Conservation (phyloP, 2,888 invertebrate species). For the Brenthis ino region DNA sequence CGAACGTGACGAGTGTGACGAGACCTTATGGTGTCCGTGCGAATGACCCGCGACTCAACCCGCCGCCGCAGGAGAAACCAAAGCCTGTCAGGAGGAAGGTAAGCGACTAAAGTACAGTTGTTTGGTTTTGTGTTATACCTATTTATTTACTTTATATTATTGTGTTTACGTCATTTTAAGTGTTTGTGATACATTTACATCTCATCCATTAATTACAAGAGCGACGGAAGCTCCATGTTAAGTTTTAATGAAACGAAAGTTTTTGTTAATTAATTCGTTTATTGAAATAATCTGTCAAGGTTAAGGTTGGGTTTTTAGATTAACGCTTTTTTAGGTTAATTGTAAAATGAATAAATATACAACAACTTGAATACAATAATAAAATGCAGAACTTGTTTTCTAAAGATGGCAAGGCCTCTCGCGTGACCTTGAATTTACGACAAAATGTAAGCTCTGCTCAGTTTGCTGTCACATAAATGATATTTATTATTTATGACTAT, state of each 20-base stretch:
- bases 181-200: no score
- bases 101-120: constrained; percentile 40
- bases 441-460: constrained; percentile 11
- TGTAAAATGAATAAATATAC: constrained; percentile 4
- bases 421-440: constrained; percentile 27
- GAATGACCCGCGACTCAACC: constrained; percentile 73
- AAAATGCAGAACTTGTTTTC: constrained; percentile 26
- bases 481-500: no score
- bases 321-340: neutral
- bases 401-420: constrained; percentile 25
- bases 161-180: no score
- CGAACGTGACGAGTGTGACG: constrained; percentile 44
- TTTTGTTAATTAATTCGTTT: constrained; percentile 1
- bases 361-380: constrained; percentile 3
- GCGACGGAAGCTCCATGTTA: no score
- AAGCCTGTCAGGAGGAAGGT: constrained; percentile 81
- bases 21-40: constrained; percentile 42
- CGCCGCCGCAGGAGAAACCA: constrained; percentile 74
- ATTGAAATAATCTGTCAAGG: neutral
- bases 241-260: constrained; percentile 1
- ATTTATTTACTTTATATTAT: no score
- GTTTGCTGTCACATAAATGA: no score
- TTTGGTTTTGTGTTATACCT: neutral
- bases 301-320: constrained; percentile 6
- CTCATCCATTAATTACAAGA: no score